Conservation (phyloP, 2,797 vertebrate genomes). For the Nannoperca obscura region DNA sequence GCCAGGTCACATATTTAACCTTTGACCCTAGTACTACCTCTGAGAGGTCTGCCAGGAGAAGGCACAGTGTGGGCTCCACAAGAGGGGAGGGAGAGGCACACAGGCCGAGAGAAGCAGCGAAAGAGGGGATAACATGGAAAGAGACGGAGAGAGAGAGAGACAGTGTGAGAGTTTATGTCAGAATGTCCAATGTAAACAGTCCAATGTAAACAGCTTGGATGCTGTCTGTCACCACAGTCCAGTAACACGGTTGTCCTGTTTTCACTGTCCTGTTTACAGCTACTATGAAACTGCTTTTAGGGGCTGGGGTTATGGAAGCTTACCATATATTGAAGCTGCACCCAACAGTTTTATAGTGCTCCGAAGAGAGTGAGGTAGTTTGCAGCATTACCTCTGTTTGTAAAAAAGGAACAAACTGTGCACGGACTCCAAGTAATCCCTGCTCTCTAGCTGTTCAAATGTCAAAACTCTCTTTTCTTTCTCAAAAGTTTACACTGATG, state of each 20-base stretch:
- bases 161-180: conserved; percentile 62
- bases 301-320: conserved; percentile 49
- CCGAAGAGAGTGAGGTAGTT: conserved; percentile 28
- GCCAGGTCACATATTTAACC: conserved; percentile 72
- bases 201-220: conserved; percentile 71
- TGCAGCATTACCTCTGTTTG: conserved; percentile 44
- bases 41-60: conserved; percentile 32
- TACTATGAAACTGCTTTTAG: conserved; percentile 58
- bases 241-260: conserved; percentile 61
- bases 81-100: background rate
- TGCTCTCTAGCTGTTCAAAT: background rate
- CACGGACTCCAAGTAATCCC: background rate
- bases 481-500: background rate
- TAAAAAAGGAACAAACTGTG: conserved; percentile 44
- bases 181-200: conserved; percentile 6
- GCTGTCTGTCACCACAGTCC: conserved; percentile 66
- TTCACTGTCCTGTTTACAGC: conserved; percentile 64
- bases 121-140: conserved; percentile 2
- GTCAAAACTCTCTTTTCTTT: background rate
- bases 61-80: conserved; percentile 11
- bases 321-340: conserved; percentile 29
- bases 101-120: background rate
- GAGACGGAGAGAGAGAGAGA: conserved; percentile 15
- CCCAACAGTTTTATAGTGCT: conserved; percentile 37
- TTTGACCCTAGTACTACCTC: conserved; percentile 45